Evolutionary conservation across 2,797 vertebrate species (phyloP), one percentile per base, ranked within the genome.

Genomic region (Siniperca scherzeri): DNA sequence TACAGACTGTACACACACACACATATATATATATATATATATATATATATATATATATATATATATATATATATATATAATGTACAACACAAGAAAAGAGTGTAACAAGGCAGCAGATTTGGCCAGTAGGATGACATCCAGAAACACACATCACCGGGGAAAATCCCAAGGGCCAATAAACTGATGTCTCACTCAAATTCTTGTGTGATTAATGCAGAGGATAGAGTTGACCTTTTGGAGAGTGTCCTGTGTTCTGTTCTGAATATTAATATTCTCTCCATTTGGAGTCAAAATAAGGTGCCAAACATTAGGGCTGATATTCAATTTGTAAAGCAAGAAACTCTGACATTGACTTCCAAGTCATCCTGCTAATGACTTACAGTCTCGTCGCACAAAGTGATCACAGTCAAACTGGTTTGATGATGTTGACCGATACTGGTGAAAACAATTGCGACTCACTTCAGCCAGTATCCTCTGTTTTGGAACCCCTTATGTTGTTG

Each of bases 191-290:
- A 7, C 38, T 80, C 59, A 2, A 48, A 70, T 53, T 70, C 52
- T 14, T 62, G 55, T 78, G 76, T 72, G 82, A 80, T 91, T 86
- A 74, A 85, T 86, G 55, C 70, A 42, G 72, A 81, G 38, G 62
- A 62, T 38, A 25, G 16, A 12, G 61, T 74, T 73, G 87, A 88
- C 81, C 87, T 90, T 88, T 88, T 13, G 12, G 19, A 82, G 62
- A 78, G 52, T 10, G 33, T 78, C 56, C 14, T 59, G 72, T 61
- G n/a, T 66, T 81, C 82, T 60, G 56, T n/a, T 74, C 64, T 59
- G 64, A 40, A 50, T 77, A 88, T 85, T 82, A 74, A 90, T 70
- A 30, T 60, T 82, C 56, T 44, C 65, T 74, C 44, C 27, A 48
- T 82, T 73, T 69, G 3, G 65, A 82, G 42, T 77, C 76, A 70